Evolutionary conservation across 2,888 invertebrate species (phyloP).

Genomic region (Sisyra terminalis): DNA sequence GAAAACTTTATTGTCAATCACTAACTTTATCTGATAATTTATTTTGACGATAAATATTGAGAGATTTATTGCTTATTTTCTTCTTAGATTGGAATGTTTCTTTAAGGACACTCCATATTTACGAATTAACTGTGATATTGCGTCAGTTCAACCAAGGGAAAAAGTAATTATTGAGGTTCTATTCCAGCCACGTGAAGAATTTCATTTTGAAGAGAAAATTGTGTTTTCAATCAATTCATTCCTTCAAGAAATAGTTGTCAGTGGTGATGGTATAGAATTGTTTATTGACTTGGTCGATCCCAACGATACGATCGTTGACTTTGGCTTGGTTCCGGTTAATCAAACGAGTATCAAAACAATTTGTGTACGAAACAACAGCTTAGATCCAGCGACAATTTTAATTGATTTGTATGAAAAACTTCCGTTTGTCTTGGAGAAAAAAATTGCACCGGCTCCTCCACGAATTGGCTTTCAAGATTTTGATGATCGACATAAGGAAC

Average conservation of each 20-base stretch:
- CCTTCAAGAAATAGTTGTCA: constrained; percentile 32
- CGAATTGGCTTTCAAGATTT: background rate
- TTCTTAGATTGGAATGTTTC: constrained; percentile 32
- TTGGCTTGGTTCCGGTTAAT: constrained; percentile 19
- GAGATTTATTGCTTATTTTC: background rate
- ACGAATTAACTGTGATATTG: constrained; percentile 29
- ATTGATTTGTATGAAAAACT: background rate
- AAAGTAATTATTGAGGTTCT: constrained; percentile 31
- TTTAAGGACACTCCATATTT: constrained; percentile 32
- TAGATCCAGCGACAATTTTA: background rate
- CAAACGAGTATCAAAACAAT: background rate
- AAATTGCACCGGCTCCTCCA: background rate
- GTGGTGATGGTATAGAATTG: constrained; percentile 34
- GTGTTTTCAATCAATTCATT: constrained; percentile 36
- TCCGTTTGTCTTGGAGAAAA: background rate
- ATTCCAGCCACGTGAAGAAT: constrained; percentile 37
- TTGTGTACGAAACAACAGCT: background rate
- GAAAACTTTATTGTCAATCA: too few species aligned
- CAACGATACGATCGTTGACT: constrained; percentile 24
- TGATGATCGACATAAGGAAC: too few species aligned
- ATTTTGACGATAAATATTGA: background rate
- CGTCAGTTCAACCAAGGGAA: constrained; percentile 26
- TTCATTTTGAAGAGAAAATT: constrained; percentile 32
- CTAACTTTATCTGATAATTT: too few species aligned
- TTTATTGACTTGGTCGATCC: constrained; percentile 23